Evolutionary conservation across 2,888 invertebrate genomes (phyloP).

Genomic region (Leptopilina myrica): DNA sequence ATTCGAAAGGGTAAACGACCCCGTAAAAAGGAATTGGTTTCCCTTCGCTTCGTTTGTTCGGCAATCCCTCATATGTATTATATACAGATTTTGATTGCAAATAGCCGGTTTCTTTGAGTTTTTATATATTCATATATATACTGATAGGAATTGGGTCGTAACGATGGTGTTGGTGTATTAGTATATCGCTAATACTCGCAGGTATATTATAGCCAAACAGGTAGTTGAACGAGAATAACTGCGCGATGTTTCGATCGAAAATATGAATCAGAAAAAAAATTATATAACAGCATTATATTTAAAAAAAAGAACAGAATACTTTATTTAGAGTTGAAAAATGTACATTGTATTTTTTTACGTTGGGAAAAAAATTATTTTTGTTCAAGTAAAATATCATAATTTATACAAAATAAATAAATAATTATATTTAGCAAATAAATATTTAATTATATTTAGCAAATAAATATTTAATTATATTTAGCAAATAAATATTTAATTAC

Average conservation of each 20-base stretch:
- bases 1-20: slow-evolving; percentile 74
- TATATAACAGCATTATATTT: background rate
- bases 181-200: slow-evolving; percentile 14
- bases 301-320: background rate
- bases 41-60: slow-evolving; percentile 53
- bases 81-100: slow-evolving; percentile 50
- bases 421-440: no score
- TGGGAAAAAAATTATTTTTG: no score
- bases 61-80: slow-evolving; percentile 49
- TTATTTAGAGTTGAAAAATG: no score
- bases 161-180: background rate
- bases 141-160: slow-evolving; percentile 54
- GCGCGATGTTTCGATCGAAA: background rate
- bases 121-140: slow-evolving; percentile 28
- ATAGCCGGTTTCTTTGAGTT: slow-evolving; percentile 54
- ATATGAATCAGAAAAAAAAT: background rate
- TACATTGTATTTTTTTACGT: no score
- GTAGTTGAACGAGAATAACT: slow-evolving; percentile 14
- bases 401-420: no score
- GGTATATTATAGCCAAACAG: slow-evolving; percentile 1
- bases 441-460: no score
- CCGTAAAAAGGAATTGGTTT: slow-evolving; percentile 60
- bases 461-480: no score
- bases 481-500: no score
- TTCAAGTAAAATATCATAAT: no score